Percentiles rank a stretch among this genome's conserved stretches.
These are phyloP conservation scores for Acrobasis suavella DNA, from an alignment of 2,888 invertebrate genomes.

Conservation along the genomic window DNA sequence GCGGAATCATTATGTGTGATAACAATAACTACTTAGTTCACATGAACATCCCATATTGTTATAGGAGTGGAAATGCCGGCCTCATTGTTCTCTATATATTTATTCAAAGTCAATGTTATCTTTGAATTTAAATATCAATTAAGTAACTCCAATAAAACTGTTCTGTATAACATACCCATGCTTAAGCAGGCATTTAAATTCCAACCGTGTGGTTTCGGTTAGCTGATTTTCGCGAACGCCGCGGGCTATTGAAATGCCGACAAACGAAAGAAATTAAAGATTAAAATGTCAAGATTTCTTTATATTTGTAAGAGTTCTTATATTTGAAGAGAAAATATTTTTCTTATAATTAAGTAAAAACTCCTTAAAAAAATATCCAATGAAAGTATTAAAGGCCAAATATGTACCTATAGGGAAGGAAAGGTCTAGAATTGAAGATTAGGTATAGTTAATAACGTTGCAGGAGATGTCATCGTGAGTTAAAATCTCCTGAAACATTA, in stretches of 20 bases:
- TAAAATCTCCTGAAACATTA: no score
- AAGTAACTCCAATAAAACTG: slow-evolving; percentile 16
- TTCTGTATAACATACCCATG: slow-evolving; percentile 6
- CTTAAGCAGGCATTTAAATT: slow-evolving; percentile 17
- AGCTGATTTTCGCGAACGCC: slow-evolving; percentile 9
- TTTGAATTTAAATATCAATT: slow-evolving; percentile 35
- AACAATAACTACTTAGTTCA: slow-evolving; percentile 14
- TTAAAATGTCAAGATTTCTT: slow-evolving; percentile 13
- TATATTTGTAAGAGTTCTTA: slow-evolving; percentile 1
- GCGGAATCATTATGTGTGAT: slow-evolving; percentile 11
- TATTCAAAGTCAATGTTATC: slow-evolving; percentile 35
- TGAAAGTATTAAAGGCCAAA: no score
- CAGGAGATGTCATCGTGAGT: no score
- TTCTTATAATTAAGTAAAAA: not conserved
- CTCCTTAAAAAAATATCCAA: no score
- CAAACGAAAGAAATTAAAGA: slow-evolving; percentile 18
- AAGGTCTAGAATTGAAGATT: no score
- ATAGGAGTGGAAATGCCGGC: slow-evolving; percentile 20
- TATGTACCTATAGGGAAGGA: no score
- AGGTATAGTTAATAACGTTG: no score
- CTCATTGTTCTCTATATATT: slow-evolving; percentile 25
- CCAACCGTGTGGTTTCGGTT: slow-evolving; percentile 15
- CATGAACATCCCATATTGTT: slow-evolving; percentile 22
- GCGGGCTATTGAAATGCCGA: slow-evolving; percentile 10
- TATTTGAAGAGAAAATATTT: slow-evolving; percentile 2